Evolutionary conservation across 2,888 invertebrate species (phyloP).

Genomic region (Orthosia cruda): DNA sequence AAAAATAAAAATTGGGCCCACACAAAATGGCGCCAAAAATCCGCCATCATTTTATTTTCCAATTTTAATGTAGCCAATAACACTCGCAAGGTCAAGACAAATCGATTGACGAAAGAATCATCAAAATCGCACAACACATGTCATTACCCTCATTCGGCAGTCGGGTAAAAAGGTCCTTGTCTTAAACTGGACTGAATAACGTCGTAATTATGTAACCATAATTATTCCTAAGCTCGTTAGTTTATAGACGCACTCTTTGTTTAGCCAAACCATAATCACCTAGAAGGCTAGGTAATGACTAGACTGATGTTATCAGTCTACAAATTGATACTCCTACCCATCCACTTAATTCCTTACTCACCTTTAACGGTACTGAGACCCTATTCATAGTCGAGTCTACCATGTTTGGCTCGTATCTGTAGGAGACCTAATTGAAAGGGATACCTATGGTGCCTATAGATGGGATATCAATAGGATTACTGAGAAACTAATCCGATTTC

Average conservation of each 20-base stretch:
- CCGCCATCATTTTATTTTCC: too few species aligned
- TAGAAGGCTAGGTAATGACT: neutral
- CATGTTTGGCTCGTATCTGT: slow-evolving; percentile 36
- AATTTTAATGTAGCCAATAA: too few species aligned
- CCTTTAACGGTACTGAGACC: slow-evolving; percentile 2
- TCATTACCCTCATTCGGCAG: too few species aligned
- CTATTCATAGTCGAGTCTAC: slow-evolving; percentile 25
- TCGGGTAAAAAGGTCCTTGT: too few species aligned
- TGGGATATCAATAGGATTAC: slow-evolving; percentile 33
- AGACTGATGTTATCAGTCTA: slow-evolving; percentile 25
- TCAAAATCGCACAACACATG: too few species aligned
- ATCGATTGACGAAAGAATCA: too few species aligned
- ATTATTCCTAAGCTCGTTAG: neutral
- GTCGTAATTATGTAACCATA: neutral
- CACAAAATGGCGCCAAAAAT: too few species aligned
- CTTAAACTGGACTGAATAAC: neutral
- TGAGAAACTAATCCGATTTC: slow-evolving; percentile 41
- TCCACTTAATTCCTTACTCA: slow-evolving; percentile 8
- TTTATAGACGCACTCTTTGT: slow-evolving; percentile 9
- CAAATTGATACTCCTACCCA: slow-evolving; percentile 20
- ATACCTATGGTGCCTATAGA: slow-evolving; percentile 19
- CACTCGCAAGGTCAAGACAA: too few species aligned
- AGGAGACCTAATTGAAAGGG: slow-evolving; percentile 47
- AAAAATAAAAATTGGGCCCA: too few species aligned
- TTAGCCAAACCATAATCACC: neutral